phyloP scores from a whole-genome alignment of 2,888 invertebrate species.

The Rapana venosa region DNA sequence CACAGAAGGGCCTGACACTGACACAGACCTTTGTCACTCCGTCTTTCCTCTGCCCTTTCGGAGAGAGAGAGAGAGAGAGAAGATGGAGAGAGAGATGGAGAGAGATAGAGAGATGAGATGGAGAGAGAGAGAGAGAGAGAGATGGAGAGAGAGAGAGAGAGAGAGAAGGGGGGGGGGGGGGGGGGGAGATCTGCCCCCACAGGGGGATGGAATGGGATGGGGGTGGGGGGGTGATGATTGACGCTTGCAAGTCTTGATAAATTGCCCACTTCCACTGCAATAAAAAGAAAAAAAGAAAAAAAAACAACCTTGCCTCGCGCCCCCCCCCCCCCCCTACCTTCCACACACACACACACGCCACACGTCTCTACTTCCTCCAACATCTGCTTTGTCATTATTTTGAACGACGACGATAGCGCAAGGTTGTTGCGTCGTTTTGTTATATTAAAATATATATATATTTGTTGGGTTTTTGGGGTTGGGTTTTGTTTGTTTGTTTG shows the following conservation, averaged over 20 bases:
- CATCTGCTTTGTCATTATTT: too few relatives aligned
- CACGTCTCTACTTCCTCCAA: too few relatives aligned
- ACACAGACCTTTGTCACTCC: not conserved
- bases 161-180: not conserved
- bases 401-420: too few relatives aligned
- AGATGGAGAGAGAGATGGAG: not conserved
- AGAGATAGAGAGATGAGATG: not conserved
- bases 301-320: not conserved
- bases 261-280: not conserved
- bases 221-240: not conserved
- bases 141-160: too few relatives aligned
- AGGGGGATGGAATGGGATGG: not conserved
- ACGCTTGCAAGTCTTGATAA: not conserved
- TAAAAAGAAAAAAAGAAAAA: too few relatives aligned
- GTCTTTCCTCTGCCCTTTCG: slow-evolving; percentile 20
- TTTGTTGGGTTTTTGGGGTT: too few relatives aligned
- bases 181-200: not conserved
- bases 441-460: too few relatives aligned
- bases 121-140: not conserved
- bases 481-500: not conserved
- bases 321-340: not conserved
- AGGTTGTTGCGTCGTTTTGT: too few relatives aligned
- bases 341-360: too few relatives aligned
- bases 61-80: not conserved
- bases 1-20: not conserved